These are phyloP conservation scores for Athalia rosae DNA, from an alignment of 2,888 invertebrate genomes.

Conservation along the genomic window DNA sequence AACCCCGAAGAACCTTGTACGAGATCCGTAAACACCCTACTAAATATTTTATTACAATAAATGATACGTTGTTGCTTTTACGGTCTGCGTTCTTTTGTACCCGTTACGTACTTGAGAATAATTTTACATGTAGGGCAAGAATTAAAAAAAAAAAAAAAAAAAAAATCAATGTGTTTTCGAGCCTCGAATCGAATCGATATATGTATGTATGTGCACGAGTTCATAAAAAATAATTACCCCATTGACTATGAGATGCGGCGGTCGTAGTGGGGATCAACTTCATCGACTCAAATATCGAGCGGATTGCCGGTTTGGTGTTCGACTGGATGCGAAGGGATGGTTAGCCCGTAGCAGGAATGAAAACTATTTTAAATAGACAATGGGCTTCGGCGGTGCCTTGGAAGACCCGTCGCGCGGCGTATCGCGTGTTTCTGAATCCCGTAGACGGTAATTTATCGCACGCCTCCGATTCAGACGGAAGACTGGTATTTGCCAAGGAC, in stretches of 20 bases:
- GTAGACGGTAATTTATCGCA: constrained; percentile 43
- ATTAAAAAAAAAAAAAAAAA: too few relatives aligned
- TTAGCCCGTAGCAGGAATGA: constrained; percentile 40
- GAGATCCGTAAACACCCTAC: background rate
- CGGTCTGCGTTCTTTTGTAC: too few relatives aligned
- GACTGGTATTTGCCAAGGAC: constrained; percentile 37
- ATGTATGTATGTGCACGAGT: constrained; percentile 20
- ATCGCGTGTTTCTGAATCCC: constrained; percentile 37
- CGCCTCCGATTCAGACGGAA: constrained; percentile 43
- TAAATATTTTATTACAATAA: background rate
- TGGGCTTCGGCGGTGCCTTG: constrained; percentile 45
- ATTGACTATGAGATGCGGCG: constrained; percentile 36
- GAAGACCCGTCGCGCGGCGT: constrained; percentile 43
- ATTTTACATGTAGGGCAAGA: background rate
- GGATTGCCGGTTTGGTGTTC: constrained; percentile 31
- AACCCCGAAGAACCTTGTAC: constrained; percentile 14
- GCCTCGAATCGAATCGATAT: background rate
- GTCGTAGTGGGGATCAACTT: constrained; percentile 40
- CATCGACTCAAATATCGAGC: constrained; percentile 45
- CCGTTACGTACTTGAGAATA: too few relatives aligned
- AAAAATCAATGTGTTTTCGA: too few relatives aligned
- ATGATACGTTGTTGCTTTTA: background rate
- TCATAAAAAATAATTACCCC: constrained; percentile 42
- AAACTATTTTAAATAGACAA: constrained; percentile 48
- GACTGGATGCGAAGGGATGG: background rate